Evolutionary conservation across 2,888 invertebrate species (phyloP), one percentile per base, ranked within the genome.

Genomic region (Trachelus tabidus): DNA sequence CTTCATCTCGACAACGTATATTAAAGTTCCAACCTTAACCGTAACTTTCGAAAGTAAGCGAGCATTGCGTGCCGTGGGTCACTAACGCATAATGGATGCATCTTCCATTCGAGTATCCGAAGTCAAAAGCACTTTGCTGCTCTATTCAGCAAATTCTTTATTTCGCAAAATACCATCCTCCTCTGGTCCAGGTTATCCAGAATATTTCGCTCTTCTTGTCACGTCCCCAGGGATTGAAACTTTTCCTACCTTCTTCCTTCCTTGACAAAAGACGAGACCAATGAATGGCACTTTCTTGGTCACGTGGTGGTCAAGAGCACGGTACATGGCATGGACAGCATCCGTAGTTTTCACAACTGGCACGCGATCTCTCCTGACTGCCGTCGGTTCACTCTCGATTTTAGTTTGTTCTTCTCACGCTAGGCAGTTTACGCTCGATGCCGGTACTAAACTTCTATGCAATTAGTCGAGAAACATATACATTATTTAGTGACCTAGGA

Each of bases 381-480:
- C 23, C 23, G 23, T 56, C 40, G 23, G 40, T 56, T 56, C 23
- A 56, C 40, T 56, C 40, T 56, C 23, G 40, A 56, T 56, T 56
- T 56, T 56, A 71, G 37, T 34, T 81, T 75, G 80, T 73, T 79
- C 80, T 80, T 83, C 82, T 85, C 86, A 82, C 83, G 83, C 79
- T 40, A 84, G 79, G 80, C 78, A 81, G 83, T 85, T 81, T 81
- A 81, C 78, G 78, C 80, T 79, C 75, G 75, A 79, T 80, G 80
- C 76, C 71, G 73, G 68, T 33, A 37, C 40, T 56, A 56, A 56
- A 6, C 23, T 56, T 9, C 40, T 56, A 56, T 56, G 40, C 23
- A 23, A 56, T 56, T 56, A 56, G 40, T 23, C 40, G 23, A 56
- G 40, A 56, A 56, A 1, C 9, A 56, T 56, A 23, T 56, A 56